Evolutionary conservation across 1,140 invertebrate species (phyloP), one percentile per base, ranked within the genome.

Genomic region (Drosophila malerkotliana): DNA sequence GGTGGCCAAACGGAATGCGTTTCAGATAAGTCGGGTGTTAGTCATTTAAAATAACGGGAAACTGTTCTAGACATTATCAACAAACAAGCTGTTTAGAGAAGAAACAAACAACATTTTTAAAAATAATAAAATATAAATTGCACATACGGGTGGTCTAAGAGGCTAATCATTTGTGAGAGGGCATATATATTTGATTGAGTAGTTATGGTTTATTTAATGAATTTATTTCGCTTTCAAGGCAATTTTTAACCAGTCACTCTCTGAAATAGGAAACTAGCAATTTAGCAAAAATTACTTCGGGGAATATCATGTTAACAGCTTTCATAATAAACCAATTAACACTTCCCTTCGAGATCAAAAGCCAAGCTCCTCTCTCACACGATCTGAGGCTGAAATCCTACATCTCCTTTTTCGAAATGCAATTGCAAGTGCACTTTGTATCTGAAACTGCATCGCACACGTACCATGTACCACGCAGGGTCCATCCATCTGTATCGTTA

Each of bases 401-500:
- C 57, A 52, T 55, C 54, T 34, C 56, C 30, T 47, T 71, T 57
- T 62, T 49, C 18, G 51, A 49, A 49, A 26, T 60, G 44, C 41
- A 58, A 54, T 53, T 72, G 61, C 52, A 12, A 62, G 14, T 78
- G 54, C 56, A 76, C 14, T 77, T 14, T 77, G 52, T 62, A 52
- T 55, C 48, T 71, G 67, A 37, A 84, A 80, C 66, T 80, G 81
- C 81, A 85, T 80, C 67, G 52, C 69, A 77, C 67, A 77, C 71
- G 41, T 45, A 48, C 39, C 66, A 61, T 54, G 72, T 48, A 37
- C 34, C 34, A 61, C 48, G 72, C 41, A 61, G n/a, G 14, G 57
- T 72, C 78, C 82, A 82, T 82, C 82, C 82, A 87, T 76, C 82
- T 87, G 82, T 82, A 77, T 78, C 83, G 85, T 87, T 76, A 82